Evolutionary conservation across 1,140 invertebrate genomes (phyloP).

Genomic region (Nixonia krombeini): DNA sequence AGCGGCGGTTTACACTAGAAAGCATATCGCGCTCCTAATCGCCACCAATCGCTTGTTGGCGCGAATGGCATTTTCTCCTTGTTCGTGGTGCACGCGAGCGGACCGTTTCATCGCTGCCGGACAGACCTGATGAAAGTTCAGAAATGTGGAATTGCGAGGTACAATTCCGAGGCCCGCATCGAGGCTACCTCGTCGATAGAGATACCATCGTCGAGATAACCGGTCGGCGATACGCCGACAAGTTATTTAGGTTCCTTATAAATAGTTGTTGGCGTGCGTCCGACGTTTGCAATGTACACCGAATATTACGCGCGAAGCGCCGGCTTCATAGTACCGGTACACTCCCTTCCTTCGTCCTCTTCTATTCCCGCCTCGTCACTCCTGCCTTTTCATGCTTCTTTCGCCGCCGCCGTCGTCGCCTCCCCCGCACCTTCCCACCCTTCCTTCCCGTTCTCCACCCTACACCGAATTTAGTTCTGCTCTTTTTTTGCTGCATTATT

Average conservation of each 20-base stretch:
- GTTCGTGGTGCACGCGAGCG: too few species aligned
- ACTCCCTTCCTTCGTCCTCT: too few species aligned
- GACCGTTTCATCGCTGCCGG: too few species aligned
- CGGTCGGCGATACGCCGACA: constrained; percentile 10
- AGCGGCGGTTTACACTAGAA: too few species aligned
- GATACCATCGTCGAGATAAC: constrained; percentile 24
- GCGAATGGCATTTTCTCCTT: too few species aligned
- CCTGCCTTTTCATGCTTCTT: constrained; percentile 13
- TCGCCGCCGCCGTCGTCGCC: too few species aligned
- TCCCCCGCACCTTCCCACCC: too few species aligned
- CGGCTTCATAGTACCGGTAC: constrained; percentile 36
- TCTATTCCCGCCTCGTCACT: constrained; percentile 13
- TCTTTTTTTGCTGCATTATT: not conserved
- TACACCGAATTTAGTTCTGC: not conserved
- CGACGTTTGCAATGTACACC: constrained; percentile 42
- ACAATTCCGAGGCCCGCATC: not conserved
- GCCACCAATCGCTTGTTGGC: too few species aligned
- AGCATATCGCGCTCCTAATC: too few species aligned
- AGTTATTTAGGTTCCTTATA: constrained; percentile 49
- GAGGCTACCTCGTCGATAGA: constrained; percentile 10
- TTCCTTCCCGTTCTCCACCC: too few species aligned
- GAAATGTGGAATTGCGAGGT: too few species aligned
- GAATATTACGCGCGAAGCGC: constrained; percentile 41
- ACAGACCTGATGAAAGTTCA: too few species aligned
- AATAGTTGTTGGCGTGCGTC: constrained; percentile 46